phyloP scores from a whole-genome alignment of 2,797 vertebrate genomes.

The Choloepus didactylus region DNA sequence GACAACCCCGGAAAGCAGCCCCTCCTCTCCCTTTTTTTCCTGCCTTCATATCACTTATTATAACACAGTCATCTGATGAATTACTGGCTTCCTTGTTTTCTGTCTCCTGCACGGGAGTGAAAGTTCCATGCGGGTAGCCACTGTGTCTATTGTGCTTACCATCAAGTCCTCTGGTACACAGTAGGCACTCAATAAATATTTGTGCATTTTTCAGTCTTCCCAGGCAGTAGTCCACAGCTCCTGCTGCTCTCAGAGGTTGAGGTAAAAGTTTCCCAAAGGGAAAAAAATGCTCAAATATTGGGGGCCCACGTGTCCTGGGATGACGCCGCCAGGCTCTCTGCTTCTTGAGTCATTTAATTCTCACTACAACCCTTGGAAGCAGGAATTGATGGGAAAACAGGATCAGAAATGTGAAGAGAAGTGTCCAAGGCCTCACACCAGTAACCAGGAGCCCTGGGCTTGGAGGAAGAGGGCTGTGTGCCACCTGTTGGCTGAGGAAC shows the following conservation, averaged over 20 bases:
- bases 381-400: neutral
- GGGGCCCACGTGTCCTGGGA: neutral
- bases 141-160: neutral
- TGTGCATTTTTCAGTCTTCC: neutral
- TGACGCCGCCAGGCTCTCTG: neutral
- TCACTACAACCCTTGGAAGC: neutral
- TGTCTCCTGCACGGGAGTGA: neutral
- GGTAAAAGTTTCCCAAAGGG: neutral
- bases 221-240: neutral
- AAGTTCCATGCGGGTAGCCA: neutral
- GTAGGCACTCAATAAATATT: neutral
- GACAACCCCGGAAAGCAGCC: neutral
- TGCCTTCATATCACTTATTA: neutral
- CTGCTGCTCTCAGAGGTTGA: too few relatives aligned
- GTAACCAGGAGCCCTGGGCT: neutral
- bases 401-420: neutral
- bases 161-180: neutral
- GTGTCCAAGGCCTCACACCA: rapidly evolving
- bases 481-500: neutral
- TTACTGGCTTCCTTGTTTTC: neutral
- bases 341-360: neutral
- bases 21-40: neutral
- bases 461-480: neutral
- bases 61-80: neutral
- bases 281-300: neutral